A percentile compares a stretch with the other conserved stretches of the same genome.
Evolutionary conservation across 2,888 invertebrate species (phyloP).

Genomic region (Enchytraeus crypticus): DNA sequence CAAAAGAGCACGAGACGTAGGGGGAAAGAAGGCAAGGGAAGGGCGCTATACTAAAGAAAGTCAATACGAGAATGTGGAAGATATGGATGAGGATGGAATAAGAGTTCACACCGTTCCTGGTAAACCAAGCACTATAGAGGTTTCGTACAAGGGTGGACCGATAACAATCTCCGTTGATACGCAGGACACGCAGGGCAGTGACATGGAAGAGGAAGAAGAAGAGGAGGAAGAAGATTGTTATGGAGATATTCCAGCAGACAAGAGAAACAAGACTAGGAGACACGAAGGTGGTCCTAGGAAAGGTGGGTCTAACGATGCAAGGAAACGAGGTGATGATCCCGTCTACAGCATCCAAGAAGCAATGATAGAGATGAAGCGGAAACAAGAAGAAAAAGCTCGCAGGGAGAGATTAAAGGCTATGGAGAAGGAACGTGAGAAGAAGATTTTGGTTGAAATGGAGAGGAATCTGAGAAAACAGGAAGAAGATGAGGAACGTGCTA

Average conservation of each 20-base stretch:
- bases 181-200: conserved; percentile 1
- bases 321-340: neutral
- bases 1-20: neutral
- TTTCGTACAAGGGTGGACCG: conserved; percentile 27
- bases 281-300: neutral
- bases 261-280: neutral
- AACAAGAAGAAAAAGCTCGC: conserved; percentile 1
- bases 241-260: neutral
- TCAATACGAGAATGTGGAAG: neutral
- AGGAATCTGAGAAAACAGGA: conserved; percentile 1
- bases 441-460: neutral
- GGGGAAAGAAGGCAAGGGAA: neutral
- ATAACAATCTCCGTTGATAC: conserved; percentile 29
- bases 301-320: too few species aligned
- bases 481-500: neutral
- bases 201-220: neutral
- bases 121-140: conserved; percentile 26
- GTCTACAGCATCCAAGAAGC: conserved; percentile 2
- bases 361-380: neutral
- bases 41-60: neutral
- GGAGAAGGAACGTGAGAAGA: neutral
- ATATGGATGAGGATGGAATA: conserved; percentile 14
- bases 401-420: neutral
- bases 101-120: conserved; percentile 22
- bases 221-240: conserved; percentile 3